A percentile compares a stretch with the other conserved stretches of the same genome.
These are phyloP conservation scores for Hyposoter didymator DNA, from an alignment of 2,888 invertebrate species.

Conservation along the genomic window DNA sequence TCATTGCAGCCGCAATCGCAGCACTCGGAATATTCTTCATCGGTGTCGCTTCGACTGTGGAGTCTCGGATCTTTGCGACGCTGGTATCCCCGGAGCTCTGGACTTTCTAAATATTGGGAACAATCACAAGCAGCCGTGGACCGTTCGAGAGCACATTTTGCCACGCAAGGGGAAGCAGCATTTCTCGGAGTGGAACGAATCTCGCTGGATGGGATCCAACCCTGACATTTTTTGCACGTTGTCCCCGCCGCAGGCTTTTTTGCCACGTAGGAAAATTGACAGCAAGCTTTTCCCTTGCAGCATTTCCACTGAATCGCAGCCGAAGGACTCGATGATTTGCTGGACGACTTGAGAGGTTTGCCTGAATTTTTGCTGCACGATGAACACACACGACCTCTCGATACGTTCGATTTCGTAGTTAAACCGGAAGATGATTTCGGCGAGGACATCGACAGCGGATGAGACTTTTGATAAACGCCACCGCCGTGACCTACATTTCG, in stretches of 20 bases:
- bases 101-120: constrained; percentile 48
- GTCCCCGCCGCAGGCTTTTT: neutral
- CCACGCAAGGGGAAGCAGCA: constrained; percentile 70
- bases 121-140: constrained; percentile 72
- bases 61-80: constrained; percentile 41
- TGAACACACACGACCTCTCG: constrained; percentile 29
- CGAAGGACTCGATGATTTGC: constrained; percentile 25
- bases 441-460: neutral
- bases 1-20: constrained; percentile 72
- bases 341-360: constrained; percentile 6
- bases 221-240: constrained; percentile 35
- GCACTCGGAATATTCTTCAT: constrained; percentile 77
- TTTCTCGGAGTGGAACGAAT: constrained; percentile 40
- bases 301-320: constrained; percentile 20
- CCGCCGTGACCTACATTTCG: neutral
- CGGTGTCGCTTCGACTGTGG: constrained; percentile 68
- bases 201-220: neutral
- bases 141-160: constrained; percentile 66
- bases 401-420: constrained; percentile 19
- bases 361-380: constrained; percentile 32
- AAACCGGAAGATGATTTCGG: constrained; percentile 39
- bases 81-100: constrained; percentile 60
- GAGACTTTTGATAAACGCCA: neutral
- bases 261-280: neutral
- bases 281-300: constrained; percentile 28